Conservation (phyloP, 2,797 vertebrate genomes). For the Balearica regulorum region DNA sequence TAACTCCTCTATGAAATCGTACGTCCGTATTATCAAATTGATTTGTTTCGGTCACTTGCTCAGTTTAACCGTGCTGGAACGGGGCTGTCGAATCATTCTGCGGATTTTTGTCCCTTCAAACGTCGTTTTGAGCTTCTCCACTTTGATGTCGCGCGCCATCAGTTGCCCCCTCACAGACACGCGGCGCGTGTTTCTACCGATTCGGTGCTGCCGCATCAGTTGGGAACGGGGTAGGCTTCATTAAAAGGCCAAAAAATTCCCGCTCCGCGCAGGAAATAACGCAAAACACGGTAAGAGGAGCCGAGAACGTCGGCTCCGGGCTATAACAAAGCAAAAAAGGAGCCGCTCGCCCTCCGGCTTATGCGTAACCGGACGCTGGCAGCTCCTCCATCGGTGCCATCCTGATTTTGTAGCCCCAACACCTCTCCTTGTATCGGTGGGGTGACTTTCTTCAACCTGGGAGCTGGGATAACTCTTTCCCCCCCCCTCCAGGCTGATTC, state of each 20-base stretch:
- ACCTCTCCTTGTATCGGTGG: neutral
- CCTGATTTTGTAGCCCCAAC: neutral
- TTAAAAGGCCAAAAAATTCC: neutral
- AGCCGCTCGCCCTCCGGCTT: neutral
- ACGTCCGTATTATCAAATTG: accelerated
- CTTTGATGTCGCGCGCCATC: accelerated
- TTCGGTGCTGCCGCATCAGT: accelerated
- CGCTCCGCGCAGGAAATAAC: neutral
- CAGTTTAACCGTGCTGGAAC: accelerated
- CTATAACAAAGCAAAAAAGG: neutral
- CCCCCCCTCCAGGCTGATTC: neutral
- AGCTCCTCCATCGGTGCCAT: neutral
- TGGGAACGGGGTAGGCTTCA: neutral
- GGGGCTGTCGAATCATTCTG: accelerated
- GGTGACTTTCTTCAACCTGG: neutral
- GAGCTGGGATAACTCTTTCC: neutral
- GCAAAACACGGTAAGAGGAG: accelerated
- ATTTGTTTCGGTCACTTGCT: neutral
- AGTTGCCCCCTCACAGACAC: accelerated
- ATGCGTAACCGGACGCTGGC: neutral
- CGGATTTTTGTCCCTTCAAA: neutral
- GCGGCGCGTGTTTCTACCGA: accelerated
- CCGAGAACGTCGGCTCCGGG: neutral
- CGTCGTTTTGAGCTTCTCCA: accelerated
- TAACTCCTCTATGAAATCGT: no score